These are phyloP conservation scores for Dysmachus trigonus DNA, from an alignment of 2,888 invertebrate species.

Conservation along the genomic window DNA sequence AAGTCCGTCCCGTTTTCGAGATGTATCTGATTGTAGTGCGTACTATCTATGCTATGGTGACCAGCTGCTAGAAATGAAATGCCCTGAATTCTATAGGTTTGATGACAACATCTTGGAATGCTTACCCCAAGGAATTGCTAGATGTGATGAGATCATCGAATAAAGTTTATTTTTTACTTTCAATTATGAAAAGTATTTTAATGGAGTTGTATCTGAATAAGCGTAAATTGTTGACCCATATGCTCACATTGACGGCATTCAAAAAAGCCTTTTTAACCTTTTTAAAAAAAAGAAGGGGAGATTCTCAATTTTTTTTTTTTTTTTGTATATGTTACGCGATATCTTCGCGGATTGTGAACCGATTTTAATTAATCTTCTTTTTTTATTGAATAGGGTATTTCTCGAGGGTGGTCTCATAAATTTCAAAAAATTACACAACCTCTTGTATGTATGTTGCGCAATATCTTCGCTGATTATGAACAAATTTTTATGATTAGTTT, in stretches of 20 bases:
- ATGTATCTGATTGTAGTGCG: constrained; percentile 48
- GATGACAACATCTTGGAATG: constrained; percentile 51
- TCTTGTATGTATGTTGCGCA: too few species aligned
- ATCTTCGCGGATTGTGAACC: too few species aligned
- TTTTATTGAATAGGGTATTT: too few species aligned
- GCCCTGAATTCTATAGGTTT: constrained; percentile 52
- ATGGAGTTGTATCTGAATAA: neutral
- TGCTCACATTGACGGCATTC: neutral
- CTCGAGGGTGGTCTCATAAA: too few species aligned
- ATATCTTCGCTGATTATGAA: too few species aligned
- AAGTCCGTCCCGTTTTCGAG: constrained; percentile 50
- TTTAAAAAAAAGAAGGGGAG: too few species aligned
- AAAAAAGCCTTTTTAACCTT: too few species aligned
- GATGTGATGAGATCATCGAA: constrained; percentile 38
- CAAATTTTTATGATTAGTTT: too few species aligned
- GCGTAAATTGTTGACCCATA: neutral
- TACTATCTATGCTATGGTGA: constrained; percentile 51
- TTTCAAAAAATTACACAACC: too few species aligned
- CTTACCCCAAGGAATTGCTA: constrained; percentile 50
- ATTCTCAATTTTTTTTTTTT: too few species aligned
- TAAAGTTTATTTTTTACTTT: constrained; percentile 5
- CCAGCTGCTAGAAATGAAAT: constrained; percentile 51
- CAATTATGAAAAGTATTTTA: neutral
- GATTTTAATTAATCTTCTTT: too few species aligned
- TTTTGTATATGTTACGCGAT: too few species aligned